Base-by-base conservation (phyloP, 2,888 invertebrate genomes). In the Cenopis cana region DNA sequence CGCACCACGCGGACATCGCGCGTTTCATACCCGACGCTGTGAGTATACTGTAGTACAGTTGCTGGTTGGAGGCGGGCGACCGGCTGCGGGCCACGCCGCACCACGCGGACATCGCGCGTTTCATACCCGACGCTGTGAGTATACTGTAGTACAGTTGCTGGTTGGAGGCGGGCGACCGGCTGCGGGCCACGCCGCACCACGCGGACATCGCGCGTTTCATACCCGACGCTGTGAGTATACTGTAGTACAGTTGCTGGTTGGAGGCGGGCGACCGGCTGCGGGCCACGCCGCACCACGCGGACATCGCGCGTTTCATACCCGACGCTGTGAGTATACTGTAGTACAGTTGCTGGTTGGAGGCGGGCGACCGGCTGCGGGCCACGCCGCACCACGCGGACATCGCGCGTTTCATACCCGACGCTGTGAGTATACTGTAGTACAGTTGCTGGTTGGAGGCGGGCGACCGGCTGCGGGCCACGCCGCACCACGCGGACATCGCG, bases 31-130 rank as follows among this genome's bases (percentile, higher is more conserved):
- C 86, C 0, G 85, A 88, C 69, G 80, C 84, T 78, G 92, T 91
- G 77, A 59, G 50, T 64, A 14, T n/a, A n/a, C n/a, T n/a, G n/a
- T n/a, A 87, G 38, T 90, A 86, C 73, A 64, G 77, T 17, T 79
- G 78, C 0, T 92, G 91, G 90, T 62, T 93, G 59, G 87, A 88
- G 1, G 87, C 87, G n/a, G 90, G 89, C 0, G 89, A 87, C 0
- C 81, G 79, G 1, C 82, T 82, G 0, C 83, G 84, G 8, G 87
- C 84, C 0, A 49, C 73, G 36, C 87, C 88, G 1, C 83, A 86
- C 14, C 81, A 86, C 69, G 89, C 88, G 0, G 90, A 91, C 59
- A 77, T 89, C 2, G 82, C 85, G 0, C 77, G 86, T 50, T 88
- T 83, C n/a, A 83, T 93, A 33, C 80, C 86, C 0, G 85, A 88